Evolutionary conservation across 2,113 vertebrate genomes (phyloP).

Genomic region (Gambusia holbrooki): DNA sequence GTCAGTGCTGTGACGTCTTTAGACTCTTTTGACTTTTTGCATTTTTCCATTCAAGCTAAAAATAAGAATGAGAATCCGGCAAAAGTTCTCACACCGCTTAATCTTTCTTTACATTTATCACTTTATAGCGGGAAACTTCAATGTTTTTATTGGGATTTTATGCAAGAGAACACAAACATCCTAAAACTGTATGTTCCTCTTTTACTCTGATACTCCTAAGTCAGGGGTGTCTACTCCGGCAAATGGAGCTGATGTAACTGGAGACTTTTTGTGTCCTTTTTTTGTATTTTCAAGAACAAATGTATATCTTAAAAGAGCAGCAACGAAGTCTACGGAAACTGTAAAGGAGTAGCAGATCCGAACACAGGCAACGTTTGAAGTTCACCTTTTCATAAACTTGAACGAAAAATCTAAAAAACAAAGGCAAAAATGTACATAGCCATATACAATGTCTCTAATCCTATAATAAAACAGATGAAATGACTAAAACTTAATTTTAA

Average conservation of each 20-base stretch:
- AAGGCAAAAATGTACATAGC: too few relatives aligned
- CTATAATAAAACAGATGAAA: too few relatives aligned
- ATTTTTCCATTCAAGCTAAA: conserved; percentile 3
- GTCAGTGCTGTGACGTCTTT: conserved; percentile 25
- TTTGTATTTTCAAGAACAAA: too few relatives aligned
- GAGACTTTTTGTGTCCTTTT: too few relatives aligned
- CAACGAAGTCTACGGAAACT: not conserved
- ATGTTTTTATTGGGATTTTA: not conserved
- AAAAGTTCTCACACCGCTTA: not conserved
- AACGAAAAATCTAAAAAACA: too few relatives aligned
- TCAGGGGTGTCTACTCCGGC: too few relatives aligned
- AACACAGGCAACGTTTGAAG: not conserved
- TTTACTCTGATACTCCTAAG: too few relatives aligned
- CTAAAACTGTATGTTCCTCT: not conserved
- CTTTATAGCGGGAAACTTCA: not conserved
- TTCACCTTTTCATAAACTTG: too few relatives aligned
- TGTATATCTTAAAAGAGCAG: not conserved
- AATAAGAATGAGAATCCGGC: not conserved
- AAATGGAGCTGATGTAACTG: too few relatives aligned
- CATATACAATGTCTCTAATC: too few relatives aligned
- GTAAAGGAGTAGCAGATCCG: not conserved
- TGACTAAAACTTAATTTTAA: too few relatives aligned
- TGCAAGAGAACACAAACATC: not conserved
- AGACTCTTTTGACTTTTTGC: conserved; percentile 6
- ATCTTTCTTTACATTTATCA: not conserved